These are phyloP conservation scores for Shinisaurus crocodilurus DNA, from an alignment of 2,113 vertebrate genomes.

Conservation along the genomic window DNA sequence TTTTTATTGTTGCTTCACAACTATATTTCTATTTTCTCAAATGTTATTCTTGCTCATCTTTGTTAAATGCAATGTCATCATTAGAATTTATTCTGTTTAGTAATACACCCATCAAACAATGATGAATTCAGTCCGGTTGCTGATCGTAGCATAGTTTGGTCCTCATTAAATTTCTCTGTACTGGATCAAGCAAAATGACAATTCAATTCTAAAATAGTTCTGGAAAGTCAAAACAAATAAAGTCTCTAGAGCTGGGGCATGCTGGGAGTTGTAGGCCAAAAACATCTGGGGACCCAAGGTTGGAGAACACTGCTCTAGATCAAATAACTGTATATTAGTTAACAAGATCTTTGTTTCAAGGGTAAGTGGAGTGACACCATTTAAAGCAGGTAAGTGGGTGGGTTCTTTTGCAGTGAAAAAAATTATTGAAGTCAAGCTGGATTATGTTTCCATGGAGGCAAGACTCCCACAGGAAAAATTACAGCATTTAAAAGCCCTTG, in stretches of 20 bases:
- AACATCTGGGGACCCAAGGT: too few species aligned
- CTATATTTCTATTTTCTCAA: slow-evolving; percentile 30
- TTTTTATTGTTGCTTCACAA: slow-evolving; percentile 35
- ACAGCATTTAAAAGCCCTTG: slow-evolving; percentile 75
- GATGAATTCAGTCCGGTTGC: slow-evolving; percentile 38
- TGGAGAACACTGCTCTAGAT: background rate
- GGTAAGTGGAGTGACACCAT: slow-evolving; percentile 38
- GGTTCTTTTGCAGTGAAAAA: slow-evolving; percentile 51
- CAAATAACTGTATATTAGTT: slow-evolving; percentile 4
- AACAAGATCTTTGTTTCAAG: slow-evolving; percentile 31
- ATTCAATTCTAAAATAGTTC: slow-evolving; percentile 21
- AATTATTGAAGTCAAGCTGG: slow-evolving; percentile 67
- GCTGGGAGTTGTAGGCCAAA: too few species aligned
- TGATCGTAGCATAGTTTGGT: slow-evolving; percentile 25
- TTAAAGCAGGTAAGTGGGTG: slow-evolving; percentile 57
- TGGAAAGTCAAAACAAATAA: slow-evolving; percentile 21
- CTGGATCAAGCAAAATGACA: slow-evolving; percentile 18
- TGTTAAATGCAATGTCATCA: background rate
- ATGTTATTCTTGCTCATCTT: background rate
- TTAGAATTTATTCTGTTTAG: slow-evolving; percentile 14
- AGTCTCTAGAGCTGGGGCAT: too few species aligned
- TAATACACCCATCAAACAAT: slow-evolving; percentile 19
- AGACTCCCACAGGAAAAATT: slow-evolving; percentile 65
- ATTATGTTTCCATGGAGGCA: slow-evolving; percentile 78
- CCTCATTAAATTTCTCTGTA: slow-evolving; percentile 28